Evolutionary conservation across 2,888 invertebrate genomes (phyloP).

Genomic region (Zhuqinia jingwanae): DNA sequence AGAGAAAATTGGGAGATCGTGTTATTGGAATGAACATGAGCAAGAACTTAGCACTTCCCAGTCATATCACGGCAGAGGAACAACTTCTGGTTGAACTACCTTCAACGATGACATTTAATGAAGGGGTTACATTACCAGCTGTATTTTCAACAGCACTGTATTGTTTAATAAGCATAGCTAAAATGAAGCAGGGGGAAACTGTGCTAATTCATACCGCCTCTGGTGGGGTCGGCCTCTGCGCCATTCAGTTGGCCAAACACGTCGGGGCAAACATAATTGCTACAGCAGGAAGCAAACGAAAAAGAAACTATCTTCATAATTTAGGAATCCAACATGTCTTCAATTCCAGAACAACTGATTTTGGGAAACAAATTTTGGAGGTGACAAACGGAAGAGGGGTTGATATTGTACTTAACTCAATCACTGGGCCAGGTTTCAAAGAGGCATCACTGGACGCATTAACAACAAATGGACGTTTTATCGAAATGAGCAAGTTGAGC

Average conservation of each 20-base stretch:
- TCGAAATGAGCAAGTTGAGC: constrained; percentile 73
- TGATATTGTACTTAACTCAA: constrained; percentile 67
- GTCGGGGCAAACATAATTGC: constrained; percentile 64
- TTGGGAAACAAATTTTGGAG: constrained; percentile 49
- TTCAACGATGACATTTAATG: background rate
- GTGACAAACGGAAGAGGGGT: constrained; percentile 60
- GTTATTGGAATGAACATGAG: constrained; percentile 34
- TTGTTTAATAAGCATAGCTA: constrained; percentile 29
- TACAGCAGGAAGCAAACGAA: constrained; percentile 69
- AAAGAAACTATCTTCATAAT: constrained; percentile 62
- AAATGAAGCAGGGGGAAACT: constrained; percentile 45
- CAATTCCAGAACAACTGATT: constrained; percentile 71
- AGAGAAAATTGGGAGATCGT: constrained; percentile 37
- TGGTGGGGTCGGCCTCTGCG: constrained; percentile 57
- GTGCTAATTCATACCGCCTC: constrained; percentile 72
- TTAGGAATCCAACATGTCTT: constrained; percentile 70
- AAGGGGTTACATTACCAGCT: constrained; percentile 32
- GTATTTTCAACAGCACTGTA: constrained; percentile 13
- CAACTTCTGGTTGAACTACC: background rate
- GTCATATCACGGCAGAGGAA: constrained; percentile 40
- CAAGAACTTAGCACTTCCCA: constrained; percentile 31
- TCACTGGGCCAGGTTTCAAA: constrained; percentile 65
- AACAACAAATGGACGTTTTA: constrained; percentile 54
- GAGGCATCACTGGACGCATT: constrained; percentile 61
- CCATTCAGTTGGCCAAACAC: constrained; percentile 56